phyloP scores from a whole-genome alignment of 2,113 vertebrate species.

The Podarcis cretensis region DNA sequence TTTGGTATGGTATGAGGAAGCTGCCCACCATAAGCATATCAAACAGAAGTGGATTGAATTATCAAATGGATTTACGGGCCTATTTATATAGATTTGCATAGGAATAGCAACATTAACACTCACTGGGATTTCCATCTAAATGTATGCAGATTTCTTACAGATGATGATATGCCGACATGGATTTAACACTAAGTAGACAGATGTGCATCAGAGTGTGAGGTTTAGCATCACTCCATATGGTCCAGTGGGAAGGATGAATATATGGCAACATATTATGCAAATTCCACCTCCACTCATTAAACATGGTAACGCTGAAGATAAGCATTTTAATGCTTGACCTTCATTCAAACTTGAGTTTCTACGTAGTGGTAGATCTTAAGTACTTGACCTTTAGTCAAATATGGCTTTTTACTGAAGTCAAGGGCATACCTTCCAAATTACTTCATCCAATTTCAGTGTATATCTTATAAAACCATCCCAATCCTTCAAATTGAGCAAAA shows the following conservation, averaged over 20 bases:
- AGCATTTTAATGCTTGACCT: neutral
- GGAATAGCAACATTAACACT: constrained; percentile 4
- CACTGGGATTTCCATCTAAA: neutral
- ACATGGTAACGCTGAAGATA: neutral
- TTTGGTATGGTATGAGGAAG: neutral
- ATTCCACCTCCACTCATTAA: neutral
- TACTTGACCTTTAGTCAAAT: neutral
- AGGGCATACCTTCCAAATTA: neutral
- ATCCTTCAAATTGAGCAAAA: neutral
- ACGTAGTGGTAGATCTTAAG: neutral
- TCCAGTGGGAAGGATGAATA: neutral
- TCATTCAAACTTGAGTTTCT: neutral
- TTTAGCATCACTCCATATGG: constrained; percentile 23
- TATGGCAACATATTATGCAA: neutral
- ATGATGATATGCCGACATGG: neutral
- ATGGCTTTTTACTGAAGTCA: neutral
- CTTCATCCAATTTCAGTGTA: neutral
- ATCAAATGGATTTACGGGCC: neutral
- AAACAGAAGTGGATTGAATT: neutral
- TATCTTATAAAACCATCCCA: neutral
- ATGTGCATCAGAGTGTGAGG: constrained; percentile 9
- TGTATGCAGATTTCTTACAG: neutral
- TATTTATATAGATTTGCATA: neutral
- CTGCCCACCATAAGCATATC: neutral
- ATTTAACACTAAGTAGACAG: constrained; percentile 2